Evolutionary conservation across 2,888 invertebrate genomes (phyloP), one percentile per base, ranked within the genome.

Genomic region (Hydriomena furcata): DNA sequence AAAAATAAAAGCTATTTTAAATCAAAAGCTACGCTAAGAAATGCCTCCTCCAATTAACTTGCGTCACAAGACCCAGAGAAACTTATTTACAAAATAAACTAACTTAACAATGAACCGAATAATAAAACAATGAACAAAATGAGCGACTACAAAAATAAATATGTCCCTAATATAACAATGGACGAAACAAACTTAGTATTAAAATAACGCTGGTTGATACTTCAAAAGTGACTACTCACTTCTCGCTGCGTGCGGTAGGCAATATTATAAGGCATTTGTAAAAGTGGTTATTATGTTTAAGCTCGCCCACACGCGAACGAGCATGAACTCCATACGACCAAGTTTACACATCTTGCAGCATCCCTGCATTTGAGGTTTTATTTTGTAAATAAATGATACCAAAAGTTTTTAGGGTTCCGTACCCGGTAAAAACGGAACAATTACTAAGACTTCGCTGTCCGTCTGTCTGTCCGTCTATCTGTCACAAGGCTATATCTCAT

Each of bases 91-190:
- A 52, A 47, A 60, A 51, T 58, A 51, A 52, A 60, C 44, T 48
- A 54, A 56, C 58, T 46, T 53, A 59, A 62, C 66, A 62, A 48
- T 53, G 49, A 52, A 47, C 43, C 34, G 47, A 41, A 51, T 35
- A 52, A 43, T 55, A 58, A 65, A 73, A 76, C 68, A 74, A 71
- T 65, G 66, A 61, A 67, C 63, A 60, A 70, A 69, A 75, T 70
- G 66, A 69, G 61, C 52, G 61, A 54, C 62, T 61, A 69, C 70
- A 61, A 76, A 75, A 78, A 79, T 76, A 84, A 83, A 80, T 76
- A 75, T 80, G 81, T 84, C 79, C 73, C 71, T 79, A 84, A 75
- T 79, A 81, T 85, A 87, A 86, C 85, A 87, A 82, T 83, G 82
- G 74, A 58, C 63, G 66, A 73, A 71, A 77, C 73, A 74, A 72